Conservation (phyloP, 2,113 vertebrate genomes). For the Pollachius pollachius region DNA sequence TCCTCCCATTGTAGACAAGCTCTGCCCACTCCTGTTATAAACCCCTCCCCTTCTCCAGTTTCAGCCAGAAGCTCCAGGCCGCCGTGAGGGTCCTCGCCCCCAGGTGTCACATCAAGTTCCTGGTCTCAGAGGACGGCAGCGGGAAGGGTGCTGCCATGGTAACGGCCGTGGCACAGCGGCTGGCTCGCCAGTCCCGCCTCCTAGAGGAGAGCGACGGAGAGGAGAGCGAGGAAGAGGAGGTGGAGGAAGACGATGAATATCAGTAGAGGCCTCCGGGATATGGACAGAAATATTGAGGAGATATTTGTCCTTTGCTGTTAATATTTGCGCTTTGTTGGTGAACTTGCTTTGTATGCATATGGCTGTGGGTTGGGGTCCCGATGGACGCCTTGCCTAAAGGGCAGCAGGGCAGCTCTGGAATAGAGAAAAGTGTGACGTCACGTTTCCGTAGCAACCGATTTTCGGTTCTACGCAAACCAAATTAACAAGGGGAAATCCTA, state of each 20-base stretch:
- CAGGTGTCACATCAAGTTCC: conserved; percentile 76
- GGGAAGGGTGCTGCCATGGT: conserved; percentile 88
- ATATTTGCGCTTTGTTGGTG: no score
- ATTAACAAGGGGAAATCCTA: no score
- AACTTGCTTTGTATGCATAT: no score
- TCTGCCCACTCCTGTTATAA: neutral
- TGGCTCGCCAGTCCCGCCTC: conserved; percentile 47
- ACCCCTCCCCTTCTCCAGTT: conserved; percentile 65
- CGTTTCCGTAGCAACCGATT: no score
- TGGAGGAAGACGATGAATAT: conserved; percentile 30
- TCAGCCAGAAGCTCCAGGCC: conserved; percentile 69
- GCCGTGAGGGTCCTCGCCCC: conserved; percentile 75
- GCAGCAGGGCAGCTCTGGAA: no score
- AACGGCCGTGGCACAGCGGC: conserved; percentile 75
- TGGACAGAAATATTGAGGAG: no score
- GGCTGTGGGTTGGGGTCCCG: no score
- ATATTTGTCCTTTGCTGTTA: no score
- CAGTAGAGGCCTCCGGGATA: neutral
- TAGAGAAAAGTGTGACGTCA: no score
- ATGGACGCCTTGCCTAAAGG: no score
- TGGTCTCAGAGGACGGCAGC: conserved; percentile 79
- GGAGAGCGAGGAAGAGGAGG: conserved; percentile 17
- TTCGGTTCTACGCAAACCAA: no score
- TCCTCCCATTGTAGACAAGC: neutral
- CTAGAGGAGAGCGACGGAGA: conserved; percentile 55